A percentile compares a stretch with the other conserved stretches of the same genome.
Conservation (phyloP, 2,888 invertebrate species). For the Drosophila suboccidentalis region DNA sequence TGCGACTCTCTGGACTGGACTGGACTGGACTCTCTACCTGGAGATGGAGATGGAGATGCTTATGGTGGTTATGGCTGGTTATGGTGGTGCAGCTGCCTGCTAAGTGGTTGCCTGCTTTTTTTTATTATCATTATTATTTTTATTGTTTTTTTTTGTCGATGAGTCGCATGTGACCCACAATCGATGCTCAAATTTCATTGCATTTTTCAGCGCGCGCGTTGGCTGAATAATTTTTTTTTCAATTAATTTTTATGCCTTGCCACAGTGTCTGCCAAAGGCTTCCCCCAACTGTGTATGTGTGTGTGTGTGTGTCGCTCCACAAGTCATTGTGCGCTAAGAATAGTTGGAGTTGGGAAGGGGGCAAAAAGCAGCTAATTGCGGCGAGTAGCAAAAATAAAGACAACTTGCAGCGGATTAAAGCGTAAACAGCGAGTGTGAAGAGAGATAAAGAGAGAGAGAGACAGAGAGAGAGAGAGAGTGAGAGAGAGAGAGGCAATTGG, state of each 20-base stretch:
- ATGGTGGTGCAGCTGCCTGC: conserved; percentile 30
- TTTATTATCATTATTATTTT: neutral
- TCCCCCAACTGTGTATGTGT: neutral
- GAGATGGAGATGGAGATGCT: conserved; percentile 23
- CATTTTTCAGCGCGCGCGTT: conserved; percentile 47
- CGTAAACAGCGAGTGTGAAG: conserved; percentile 1
- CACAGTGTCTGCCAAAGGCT: conserved; percentile 62
- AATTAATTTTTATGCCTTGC: conserved; percentile 76
- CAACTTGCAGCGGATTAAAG: conserved; percentile 53
- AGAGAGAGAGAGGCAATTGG: neutral
- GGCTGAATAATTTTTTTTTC: conserved; percentile 48
- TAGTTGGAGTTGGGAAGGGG: conserved; percentile 46
- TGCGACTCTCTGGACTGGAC: conserved; percentile 32
- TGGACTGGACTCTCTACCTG: conserved; percentile 46
- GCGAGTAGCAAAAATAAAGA: conserved; percentile 71
- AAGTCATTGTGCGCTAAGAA: conserved; percentile 52
- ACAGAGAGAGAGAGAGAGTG: conserved; percentile 2
- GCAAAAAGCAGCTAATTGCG: conserved; percentile 72
- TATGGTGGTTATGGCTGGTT: neutral
- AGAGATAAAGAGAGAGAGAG: neutral
- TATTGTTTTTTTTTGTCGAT: conserved; percentile 51
- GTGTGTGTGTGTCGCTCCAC: neutral
- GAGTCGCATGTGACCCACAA: conserved; percentile 71
- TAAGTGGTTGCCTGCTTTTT: conserved; percentile 32
- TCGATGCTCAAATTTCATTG: conserved; percentile 80